Conservation (phyloP, 2,113 vertebrate species). For the Riparia riparia region DNA sequence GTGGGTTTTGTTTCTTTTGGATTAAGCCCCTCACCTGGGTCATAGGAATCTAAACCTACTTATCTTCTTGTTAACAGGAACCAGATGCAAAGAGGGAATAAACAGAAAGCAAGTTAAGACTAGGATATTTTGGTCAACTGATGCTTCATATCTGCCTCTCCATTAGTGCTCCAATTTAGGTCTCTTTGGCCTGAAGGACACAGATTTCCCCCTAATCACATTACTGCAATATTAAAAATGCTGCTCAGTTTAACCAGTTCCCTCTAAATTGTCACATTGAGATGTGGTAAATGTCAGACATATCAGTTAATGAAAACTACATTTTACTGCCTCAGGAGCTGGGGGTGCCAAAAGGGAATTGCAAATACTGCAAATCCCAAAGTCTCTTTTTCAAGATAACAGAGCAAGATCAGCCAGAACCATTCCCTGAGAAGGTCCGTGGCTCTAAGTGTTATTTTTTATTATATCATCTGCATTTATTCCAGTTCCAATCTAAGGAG, state of each 20-base stretch:
- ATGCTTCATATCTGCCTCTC: not conserved
- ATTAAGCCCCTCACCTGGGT: not conserved
- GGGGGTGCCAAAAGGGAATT: not conserved
- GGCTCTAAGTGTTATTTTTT: not conserved
- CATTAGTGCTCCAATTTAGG: conserved; percentile 43
- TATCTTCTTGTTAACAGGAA: not conserved
- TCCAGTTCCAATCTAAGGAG: not conserved
- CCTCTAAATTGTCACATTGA: conserved; percentile 74
- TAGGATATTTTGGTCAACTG: conserved; percentile 2
- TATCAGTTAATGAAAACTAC: conserved; percentile 71
- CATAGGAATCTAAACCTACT: not conserved
- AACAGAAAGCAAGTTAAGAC: not conserved
- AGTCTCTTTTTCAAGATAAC: not conserved
- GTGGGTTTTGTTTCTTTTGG: not conserved
- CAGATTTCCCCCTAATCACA: conserved; percentile 49
- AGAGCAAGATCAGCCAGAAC: not conserved
- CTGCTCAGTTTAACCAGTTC: conserved; percentile 58
- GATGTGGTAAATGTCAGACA: conserved; percentile 77
- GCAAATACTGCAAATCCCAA: not conserved
- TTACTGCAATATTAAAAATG: conserved; percentile 72
- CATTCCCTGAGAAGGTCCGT: not conserved
- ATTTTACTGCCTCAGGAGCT: conserved; percentile 44
- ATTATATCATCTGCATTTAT: not conserved
- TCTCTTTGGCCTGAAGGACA: not conserved
- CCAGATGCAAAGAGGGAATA: not conserved